Evolutionary conservation across 2,888 invertebrate species (phyloP).

Genomic region (Andrena chrysosceles): DNA sequence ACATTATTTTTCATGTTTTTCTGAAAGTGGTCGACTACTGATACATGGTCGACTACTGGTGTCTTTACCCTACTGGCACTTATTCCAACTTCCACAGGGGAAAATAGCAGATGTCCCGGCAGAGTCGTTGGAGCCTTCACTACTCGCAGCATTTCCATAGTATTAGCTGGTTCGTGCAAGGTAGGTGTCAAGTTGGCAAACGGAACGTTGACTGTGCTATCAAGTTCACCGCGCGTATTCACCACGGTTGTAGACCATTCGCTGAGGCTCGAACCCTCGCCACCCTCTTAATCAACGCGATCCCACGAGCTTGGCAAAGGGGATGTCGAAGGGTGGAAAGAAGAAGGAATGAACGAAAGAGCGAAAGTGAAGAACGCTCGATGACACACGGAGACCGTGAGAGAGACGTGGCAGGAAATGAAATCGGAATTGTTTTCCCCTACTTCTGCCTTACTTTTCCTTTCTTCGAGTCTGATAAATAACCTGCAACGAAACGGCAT

Average conservation of each 20-base stretch:
- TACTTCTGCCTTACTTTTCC: background rate
- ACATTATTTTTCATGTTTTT: no score
- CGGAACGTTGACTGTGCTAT: no score
- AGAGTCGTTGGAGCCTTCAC: no score
- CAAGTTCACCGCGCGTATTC: no score
- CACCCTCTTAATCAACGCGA: conserved; percentile 56
- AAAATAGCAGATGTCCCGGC: background rate
- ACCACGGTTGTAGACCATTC: background rate
- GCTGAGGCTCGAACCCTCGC: conserved; percentile 19
- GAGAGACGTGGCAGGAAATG: conserved; percentile 26
- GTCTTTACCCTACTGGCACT: no score
- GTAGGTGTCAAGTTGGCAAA: no score
- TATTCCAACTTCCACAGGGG: background rate
- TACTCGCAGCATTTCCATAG: no score
- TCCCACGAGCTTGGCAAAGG: conserved; percentile 28
- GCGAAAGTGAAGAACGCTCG: conserved; percentile 37
- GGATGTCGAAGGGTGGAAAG: conserved; percentile 9
- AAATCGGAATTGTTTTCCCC: conserved; percentile 51
- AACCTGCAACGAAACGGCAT: background rate
- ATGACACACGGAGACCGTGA: conserved; percentile 6
- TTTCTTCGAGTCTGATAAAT: conserved; percentile 12
- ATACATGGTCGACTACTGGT: no score
- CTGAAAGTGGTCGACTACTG: no score
- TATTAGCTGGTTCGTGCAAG: no score
- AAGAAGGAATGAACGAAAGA: background rate